These are phyloP conservation scores for Ephydatia muelleri DNA, from an alignment of 37 sponge, comb jelly and placozoan genomes.

Conservation along the genomic window DNA sequence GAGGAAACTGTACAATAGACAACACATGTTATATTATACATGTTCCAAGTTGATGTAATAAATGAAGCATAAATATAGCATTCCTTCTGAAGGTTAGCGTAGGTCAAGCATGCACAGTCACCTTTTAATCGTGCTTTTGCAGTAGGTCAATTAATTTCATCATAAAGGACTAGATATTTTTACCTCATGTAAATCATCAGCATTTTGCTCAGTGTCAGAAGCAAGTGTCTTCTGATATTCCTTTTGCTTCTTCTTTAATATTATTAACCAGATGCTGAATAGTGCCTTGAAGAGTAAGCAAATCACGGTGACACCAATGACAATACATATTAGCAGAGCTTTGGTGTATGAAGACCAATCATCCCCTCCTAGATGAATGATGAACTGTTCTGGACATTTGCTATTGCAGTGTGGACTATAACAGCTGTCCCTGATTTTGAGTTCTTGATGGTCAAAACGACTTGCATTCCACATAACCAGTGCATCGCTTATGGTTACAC, in stretches of 20 bases:
- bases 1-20: neutral
- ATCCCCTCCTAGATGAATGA: neutral
- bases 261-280: neutral
- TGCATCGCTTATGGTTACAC: neutral
- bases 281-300: neutral
- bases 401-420: slow-evolving; percentile 56
- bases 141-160: no score
- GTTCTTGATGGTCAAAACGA: neutral
- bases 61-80: neutral
- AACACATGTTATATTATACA: neutral
- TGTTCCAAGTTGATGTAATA: neutral
- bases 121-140: no score
- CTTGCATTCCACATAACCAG: neutral
- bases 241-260: neutral
- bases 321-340: neutral
- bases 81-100: neutral
- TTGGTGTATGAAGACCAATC: neutral
- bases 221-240: neutral
- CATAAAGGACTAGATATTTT: no score
- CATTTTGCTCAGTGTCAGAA: neutral
- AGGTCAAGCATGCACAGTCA: neutral
- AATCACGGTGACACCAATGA: neutral
- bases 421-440: slow-evolving; percentile 54
- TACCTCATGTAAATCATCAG: neutral
- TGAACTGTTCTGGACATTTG: slow-evolving; percentile 57